Conservation (phyloP, 2,888 invertebrate species). For the Drosophila limbata region DNA sequence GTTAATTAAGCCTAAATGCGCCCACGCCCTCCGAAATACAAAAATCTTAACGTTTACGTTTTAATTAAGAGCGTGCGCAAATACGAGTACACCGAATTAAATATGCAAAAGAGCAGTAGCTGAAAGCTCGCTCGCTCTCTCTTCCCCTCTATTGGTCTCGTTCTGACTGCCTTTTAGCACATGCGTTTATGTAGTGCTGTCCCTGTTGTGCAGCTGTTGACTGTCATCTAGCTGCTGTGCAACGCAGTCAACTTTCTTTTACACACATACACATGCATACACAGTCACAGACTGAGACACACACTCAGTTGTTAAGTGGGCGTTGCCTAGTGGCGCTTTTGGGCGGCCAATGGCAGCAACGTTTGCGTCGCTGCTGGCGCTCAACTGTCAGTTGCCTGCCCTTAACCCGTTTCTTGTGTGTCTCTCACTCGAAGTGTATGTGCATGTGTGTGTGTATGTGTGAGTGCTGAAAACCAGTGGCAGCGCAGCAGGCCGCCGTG, state of each 20-base stretch:
- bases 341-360: conserved; percentile 66
- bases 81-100: conserved; percentile 8
- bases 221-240: conserved; percentile 54
- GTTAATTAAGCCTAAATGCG: conserved; percentile 70
- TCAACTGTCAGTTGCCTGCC: conserved; percentile 68
- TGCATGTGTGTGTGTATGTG: conserved; percentile 31
- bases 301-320: conserved; percentile 59
- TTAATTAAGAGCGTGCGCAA: conserved; percentile 51
- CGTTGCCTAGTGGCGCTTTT: conserved; percentile 74
- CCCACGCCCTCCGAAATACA: conserved; percentile 44
- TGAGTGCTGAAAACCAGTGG: conserved; percentile 76
- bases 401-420: conserved; percentile 71
- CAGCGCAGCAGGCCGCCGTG: conserved; percentile 75
- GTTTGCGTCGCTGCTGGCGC: conserved; percentile 62
- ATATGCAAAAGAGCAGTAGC: conserved; percentile 43
- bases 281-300: conserved; percentile 17
- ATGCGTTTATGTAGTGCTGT: conserved; percentile 27
- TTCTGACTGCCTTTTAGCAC: conserved; percentile 1
- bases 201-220: conserved; percentile 38
- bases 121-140: conserved; percentile 37
- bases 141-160: conserved; percentile 6
- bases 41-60: conserved; percentile 30
- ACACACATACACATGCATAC: conserved; percentile 40
- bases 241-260: conserved; percentile 68
- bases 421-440: conserved; percentile 21